Conservation (phyloP, 2,888 invertebrate species). For the Opisthograptis luteolata region DNA sequence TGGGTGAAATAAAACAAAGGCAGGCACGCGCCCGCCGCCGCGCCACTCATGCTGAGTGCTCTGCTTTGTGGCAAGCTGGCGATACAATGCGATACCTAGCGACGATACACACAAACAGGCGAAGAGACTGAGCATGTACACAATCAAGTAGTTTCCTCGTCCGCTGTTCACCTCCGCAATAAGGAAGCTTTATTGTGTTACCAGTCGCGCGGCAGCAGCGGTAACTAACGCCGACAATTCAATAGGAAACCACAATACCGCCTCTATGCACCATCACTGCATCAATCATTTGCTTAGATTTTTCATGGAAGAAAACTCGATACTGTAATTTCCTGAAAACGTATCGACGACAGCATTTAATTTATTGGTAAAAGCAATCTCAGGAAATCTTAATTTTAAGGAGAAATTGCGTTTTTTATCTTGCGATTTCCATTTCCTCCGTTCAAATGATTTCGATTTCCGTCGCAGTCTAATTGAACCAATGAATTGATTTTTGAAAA, state of each 20-base stretch:
- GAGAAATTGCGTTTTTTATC: constrained; percentile 21
- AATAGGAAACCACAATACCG: constrained; percentile 29
- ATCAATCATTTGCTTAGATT: constrained; percentile 21
- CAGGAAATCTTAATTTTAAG: constrained; percentile 12
- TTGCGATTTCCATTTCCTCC: constrained; percentile 18
- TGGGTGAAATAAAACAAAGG: constrained; percentile 82
- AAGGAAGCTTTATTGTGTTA: constrained; percentile 53
- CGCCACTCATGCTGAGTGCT: constrained; percentile 81
- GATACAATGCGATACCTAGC: constrained; percentile 71
- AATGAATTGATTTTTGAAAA: constrained; percentile 42
- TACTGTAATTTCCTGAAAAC: constrained; percentile 9
- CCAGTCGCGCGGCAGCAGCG: constrained; percentile 27
- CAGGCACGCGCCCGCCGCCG: constrained; percentile 73
- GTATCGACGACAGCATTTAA: constrained; percentile 1
- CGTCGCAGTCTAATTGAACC: constrained; percentile 31
- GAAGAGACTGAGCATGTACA: constrained; percentile 45
- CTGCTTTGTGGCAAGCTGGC: constrained; percentile 77
- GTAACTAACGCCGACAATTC: constrained; percentile 17
- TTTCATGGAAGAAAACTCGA: constrained; percentile 10
- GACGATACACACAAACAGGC: constrained; percentile 39
- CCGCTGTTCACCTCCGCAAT: constrained; percentile 34
- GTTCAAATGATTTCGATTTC: constrained; percentile 16
- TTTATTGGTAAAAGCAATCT: constrained; percentile 20
- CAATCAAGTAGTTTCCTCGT: constrained; percentile 46
- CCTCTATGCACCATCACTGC: constrained; percentile 7